Base-by-base conservation (phyloP, 2,888 invertebrate genomes). In the Andricus curvator region DNA sequence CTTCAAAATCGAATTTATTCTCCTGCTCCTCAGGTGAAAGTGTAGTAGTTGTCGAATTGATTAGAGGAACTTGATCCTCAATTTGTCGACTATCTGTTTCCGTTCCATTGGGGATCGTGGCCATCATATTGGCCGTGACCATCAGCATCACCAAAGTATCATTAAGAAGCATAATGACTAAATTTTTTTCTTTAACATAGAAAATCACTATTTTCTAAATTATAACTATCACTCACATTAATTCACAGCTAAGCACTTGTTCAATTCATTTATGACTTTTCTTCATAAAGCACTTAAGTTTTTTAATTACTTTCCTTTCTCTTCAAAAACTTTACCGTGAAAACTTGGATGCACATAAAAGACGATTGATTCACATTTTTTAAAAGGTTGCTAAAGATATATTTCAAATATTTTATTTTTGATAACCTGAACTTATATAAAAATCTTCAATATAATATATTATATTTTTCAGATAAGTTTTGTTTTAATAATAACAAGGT, bases 21-120 rank as follows among this genome's bases (percentile, higher is more conserved):
- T 89, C 90, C 56, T 85, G 79, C 77, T 91, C 91, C 41, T 91
- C 91, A 13, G 91, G 90, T 11, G 91, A 89, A 79, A 91, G 78
- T 9, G 90, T 92, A 22, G 89, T 90, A 1, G 90, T 90, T 0
- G 84, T 82, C 15, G 85, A 6, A 66, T 88, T 85, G 41, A 51
- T 64, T 9, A n/a, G 15, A 33, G 33, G 20, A n/a, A 67, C 8
- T 3, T 44, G 77, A 41, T 79, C 81, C 51, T 82, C 81, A 0
- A 80, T n/a, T 82, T 84, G 82, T 29, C 78, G 78, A 44, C 64
- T 81, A 6, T 85, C 86, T 9, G 85, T 82, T 15, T 86, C 86
- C 9, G 86, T 85, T 20, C 87, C 87, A 51, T 89, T 88, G 0
- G 88, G 85, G 29, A 91, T 67, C 6, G 86, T 88, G 0, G 90